A percentile compares a stretch with the other conserved stretches of the same genome.
These are phyloP conservation scores for Morone saxatilis DNA, from an alignment of 2,113 vertebrate species.

Conservation along the genomic window DNA sequence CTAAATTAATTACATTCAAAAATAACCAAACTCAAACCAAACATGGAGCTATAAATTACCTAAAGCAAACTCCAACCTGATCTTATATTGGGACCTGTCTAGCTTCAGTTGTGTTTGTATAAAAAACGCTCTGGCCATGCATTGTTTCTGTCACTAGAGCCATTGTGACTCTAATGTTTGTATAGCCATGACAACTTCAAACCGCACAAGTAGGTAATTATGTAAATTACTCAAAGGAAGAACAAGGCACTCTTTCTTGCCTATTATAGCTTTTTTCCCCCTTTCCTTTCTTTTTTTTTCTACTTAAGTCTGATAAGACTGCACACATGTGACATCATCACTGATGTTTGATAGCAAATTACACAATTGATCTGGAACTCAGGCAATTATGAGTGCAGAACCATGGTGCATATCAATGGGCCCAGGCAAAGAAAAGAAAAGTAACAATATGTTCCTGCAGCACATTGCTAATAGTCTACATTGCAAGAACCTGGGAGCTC, in stretches of 20 bases:
- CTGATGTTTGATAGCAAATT: conserved; percentile 73
- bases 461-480: conserved; percentile 57
- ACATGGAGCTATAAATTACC: background rate
- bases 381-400: conserved; percentile 70
- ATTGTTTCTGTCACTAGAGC: conserved; percentile 7
- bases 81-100: background rate
- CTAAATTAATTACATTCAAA: conserved; percentile 1
- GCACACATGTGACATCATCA: conserved; percentile 55
- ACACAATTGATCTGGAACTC: conserved; percentile 75
- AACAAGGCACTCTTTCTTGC: background rate
- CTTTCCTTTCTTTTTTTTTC: background rate
- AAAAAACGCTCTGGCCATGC: background rate
- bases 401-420: conserved; percentile 70
- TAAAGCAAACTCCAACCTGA: conserved; percentile 4
- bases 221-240: background rate
- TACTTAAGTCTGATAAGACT: conserved; percentile 31
- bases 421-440: background rate
- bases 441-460: conserved; percentile 26
- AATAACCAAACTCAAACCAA: conserved; percentile 4
- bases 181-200: conserved; percentile 5
- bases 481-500: conserved; percentile 43
- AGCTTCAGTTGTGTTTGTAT: conserved; percentile 15
- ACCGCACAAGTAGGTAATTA: conserved; percentile 8
- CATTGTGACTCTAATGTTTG: conserved; percentile 6
- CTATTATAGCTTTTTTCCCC: background rate